phyloP scores from a whole-genome alignment of 2,797 vertebrate genomes.

The Lutra lutra region DNA sequence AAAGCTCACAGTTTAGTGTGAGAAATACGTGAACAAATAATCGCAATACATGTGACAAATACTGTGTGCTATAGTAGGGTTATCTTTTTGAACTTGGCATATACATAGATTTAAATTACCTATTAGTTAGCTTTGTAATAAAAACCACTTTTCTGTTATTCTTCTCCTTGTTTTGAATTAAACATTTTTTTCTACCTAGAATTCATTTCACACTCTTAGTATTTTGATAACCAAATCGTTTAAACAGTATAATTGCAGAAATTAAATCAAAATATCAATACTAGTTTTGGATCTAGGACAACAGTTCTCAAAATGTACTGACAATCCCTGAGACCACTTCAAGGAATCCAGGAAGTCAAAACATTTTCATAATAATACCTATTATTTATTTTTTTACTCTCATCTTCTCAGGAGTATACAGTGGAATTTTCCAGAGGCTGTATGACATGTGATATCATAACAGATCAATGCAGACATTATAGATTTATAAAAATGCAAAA shows the following conservation, averaged over 20 bases:
- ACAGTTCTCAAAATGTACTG: background rate
- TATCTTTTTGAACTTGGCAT: background rate
- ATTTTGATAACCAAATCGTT: constrained; percentile 17
- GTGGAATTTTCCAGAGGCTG: background rate
- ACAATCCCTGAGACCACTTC: background rate
- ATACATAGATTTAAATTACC: background rate
- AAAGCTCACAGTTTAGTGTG: background rate
- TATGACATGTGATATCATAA: background rate
- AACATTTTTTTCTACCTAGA: background rate
- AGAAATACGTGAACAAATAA: background rate
- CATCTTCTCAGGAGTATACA: background rate
- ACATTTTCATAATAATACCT: background rate
- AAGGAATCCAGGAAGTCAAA: background rate
- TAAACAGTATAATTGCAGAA: background rate
- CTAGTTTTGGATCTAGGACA: background rate
- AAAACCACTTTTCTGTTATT: background rate
- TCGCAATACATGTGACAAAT: background rate
- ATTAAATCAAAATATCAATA: background rate
- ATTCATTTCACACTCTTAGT: background rate
- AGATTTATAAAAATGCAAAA: background rate
- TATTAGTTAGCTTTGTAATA: background rate
- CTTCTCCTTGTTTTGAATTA: background rate
- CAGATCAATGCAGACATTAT: background rate
- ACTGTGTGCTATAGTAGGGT: background rate
- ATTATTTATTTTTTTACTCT: background rate